Conservation (phyloP, 64 coral and sea anemone species). For the Exaiptasia diaphana region DNA sequence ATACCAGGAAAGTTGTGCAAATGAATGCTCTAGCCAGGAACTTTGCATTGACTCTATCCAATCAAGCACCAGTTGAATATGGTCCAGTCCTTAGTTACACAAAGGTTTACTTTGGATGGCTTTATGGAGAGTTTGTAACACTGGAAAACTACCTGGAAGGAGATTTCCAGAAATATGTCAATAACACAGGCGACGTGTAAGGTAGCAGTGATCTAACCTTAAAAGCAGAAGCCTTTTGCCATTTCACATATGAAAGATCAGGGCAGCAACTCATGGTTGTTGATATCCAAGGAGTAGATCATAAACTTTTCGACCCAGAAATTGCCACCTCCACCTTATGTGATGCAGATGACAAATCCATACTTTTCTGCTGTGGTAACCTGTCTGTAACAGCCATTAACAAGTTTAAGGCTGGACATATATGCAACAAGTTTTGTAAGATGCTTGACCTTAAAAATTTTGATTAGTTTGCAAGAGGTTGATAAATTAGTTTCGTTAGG, state of each 20-base stretch:
- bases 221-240: constrained; percentile 47
- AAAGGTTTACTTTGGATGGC: constrained; percentile 29
- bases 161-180: constrained; percentile 60
- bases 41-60: constrained; percentile 26
- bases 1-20: constrained; percentile 62
- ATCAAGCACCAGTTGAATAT: constrained; percentile 26
- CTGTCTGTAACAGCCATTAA: constrained; percentile 16
- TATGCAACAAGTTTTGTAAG: constrained; percentile 53
- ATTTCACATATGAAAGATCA: constrained; percentile 51
- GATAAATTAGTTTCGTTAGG: not conserved
- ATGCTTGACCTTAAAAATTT: constrained; percentile 34
- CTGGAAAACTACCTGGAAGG: constrained; percentile 48
- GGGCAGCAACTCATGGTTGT: constrained; percentile 58
- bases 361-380: constrained; percentile 67
- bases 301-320: constrained; percentile 52
- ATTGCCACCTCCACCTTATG: constrained; percentile 31
- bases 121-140: constrained; percentile 33
- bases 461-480: not conserved
- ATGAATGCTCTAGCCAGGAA: constrained; percentile 54
- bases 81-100: constrained; percentile 15
- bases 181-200: constrained; percentile 51
- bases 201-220: constrained; percentile 16
- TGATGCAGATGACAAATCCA: constrained; percentile 39
- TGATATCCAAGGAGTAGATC: constrained; percentile 49
- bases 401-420: constrained; percentile 51